Evolutionary conservation across 2,797 vertebrate genomes (phyloP), one percentile per base, ranked within the genome.

Genomic region (Phrynocephalus forsythii): DNA sequence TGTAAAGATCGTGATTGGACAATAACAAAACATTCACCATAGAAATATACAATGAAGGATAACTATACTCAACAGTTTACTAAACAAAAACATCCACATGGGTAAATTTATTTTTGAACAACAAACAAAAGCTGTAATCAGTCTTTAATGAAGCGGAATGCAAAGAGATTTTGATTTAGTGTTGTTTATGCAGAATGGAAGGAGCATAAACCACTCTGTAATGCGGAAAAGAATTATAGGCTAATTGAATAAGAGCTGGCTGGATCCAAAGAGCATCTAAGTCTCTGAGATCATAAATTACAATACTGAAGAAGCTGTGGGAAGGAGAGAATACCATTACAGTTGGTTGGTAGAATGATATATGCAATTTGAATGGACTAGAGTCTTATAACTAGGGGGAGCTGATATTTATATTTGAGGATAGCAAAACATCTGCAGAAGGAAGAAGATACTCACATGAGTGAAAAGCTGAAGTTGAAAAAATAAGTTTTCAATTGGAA

Each of bases 181-280:
- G 76, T 79, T 86, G 48, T 76, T 87, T 87, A 73, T 81, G 76
- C 60, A 87, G 79, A 86, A 81, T 87, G 71, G 83, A 87, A 79
- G 71, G 69, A 79, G 73, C 22, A 90, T 77, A 84, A 90, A 83
- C 44, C 30, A 84, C 76, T 83, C 44, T 11, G 38, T 67, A 89
- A 83, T 67, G 24, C 48, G 11, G 44, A 75, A 80, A 75, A 69
- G 82, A 89, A 86, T 86, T 86, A 90, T 75, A 80, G 30, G 6
- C 16, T 69, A 84, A 84, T 80, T 83, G 56, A 87, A 68, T 80
- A 90, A 87, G 75, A 75, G 30, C 69, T 79, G 76, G 79, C 56
- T 80, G 56, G 48, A 80, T 82, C 60, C 30, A 20, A 60, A 84
- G 84, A 75, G 52, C 76, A 60, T 44, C 78, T 80, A 60, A n/a